phyloP scores from a whole-genome alignment of 2,888 invertebrate genomes.

The Liposcelis brunnea region DNA sequence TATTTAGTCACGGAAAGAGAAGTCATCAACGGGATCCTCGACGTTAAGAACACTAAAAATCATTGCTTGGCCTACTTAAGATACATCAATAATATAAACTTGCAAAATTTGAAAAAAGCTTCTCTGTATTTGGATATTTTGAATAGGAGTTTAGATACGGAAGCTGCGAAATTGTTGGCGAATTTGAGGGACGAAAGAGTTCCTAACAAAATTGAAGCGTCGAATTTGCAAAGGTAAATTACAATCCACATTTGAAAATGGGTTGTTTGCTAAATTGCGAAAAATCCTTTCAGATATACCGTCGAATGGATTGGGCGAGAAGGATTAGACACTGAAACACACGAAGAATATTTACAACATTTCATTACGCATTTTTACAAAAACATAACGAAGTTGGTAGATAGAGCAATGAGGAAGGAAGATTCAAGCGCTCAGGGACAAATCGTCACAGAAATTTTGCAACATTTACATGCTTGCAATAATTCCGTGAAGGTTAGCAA shows the following conservation, averaged over 20 bases:
- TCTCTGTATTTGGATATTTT: constrained; percentile 90
- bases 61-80: constrained; percentile 89
- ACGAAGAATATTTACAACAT: constrained; percentile 82
- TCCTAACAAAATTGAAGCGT: constrained; percentile 72
- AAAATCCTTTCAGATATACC: constrained; percentile 47
- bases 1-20: constrained; percentile 86
- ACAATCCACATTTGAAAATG: too few relatives aligned
- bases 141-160: constrained; percentile 79
- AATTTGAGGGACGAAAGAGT: constrained; percentile 80
- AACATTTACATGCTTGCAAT: constrained; percentile 89
- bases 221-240: constrained; percentile 72
- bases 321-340: constrained; percentile 81
- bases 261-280: not conserved
- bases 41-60: constrained; percentile 85
- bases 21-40: constrained; percentile 87
- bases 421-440: constrained; percentile 86
- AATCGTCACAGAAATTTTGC: constrained; percentile 83
- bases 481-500: constrained; percentile 61
- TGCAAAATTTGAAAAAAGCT: constrained; percentile 86
- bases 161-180: constrained; percentile 75
- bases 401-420: constrained; percentile 89
- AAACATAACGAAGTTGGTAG: constrained; percentile 79
- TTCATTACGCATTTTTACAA: constrained; percentile 90
- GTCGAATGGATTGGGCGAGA: constrained; percentile 96
- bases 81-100: constrained; percentile 93